Conservation (phyloP, 92 coral and sea anemone species). For the Zoanthus solanderi region DNA sequence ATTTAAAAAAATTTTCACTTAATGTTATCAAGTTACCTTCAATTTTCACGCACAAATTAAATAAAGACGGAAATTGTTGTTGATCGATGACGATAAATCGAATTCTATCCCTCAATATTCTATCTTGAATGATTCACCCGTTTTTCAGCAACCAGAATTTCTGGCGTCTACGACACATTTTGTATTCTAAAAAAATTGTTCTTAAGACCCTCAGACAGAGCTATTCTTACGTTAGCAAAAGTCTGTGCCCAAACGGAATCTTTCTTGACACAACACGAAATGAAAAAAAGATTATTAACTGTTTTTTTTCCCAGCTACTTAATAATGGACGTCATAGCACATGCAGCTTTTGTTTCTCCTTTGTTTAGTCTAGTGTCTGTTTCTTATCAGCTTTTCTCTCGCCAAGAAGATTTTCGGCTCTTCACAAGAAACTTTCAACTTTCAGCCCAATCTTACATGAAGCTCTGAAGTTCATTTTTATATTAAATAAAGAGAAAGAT, state of each 20-base stretch:
- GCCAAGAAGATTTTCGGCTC: slow-evolving; percentile 15
- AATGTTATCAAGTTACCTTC: slow-evolving; percentile 22
- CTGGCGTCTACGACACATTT: background rate
- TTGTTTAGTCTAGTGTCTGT: background rate
- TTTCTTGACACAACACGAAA: slow-evolving; percentile 29
- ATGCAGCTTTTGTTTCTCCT: slow-evolving; percentile 17
- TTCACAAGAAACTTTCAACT: background rate
- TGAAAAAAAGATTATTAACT: slow-evolving; percentile 13
- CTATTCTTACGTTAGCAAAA: background rate
- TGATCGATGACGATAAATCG: slow-evolving; percentile 45
- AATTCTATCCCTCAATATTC: slow-evolving; percentile 12
- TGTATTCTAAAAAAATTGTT: background rate
- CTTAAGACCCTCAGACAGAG: background rate
- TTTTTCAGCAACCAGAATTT: slow-evolving; percentile 11
- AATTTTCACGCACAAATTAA: slow-evolving; percentile 39
- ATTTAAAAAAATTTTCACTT: slow-evolving; percentile 17
- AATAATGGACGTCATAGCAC: slow-evolving; percentile 19
- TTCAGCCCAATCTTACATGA: slow-evolving; percentile 9
- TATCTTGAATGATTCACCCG: background rate
- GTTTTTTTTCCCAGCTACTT: background rate
- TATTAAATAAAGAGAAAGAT: background rate
- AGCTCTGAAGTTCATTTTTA: background rate
- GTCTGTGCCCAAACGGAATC: background rate
- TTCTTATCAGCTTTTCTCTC: background rate
- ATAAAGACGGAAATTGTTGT: slow-evolving; percentile 23